Percentiles rank a stretch among this genome's conserved stretches.
phyloP scores from a whole-genome alignment of 2,113 vertebrate species.

The Nothobranchius furzeri region DNA sequence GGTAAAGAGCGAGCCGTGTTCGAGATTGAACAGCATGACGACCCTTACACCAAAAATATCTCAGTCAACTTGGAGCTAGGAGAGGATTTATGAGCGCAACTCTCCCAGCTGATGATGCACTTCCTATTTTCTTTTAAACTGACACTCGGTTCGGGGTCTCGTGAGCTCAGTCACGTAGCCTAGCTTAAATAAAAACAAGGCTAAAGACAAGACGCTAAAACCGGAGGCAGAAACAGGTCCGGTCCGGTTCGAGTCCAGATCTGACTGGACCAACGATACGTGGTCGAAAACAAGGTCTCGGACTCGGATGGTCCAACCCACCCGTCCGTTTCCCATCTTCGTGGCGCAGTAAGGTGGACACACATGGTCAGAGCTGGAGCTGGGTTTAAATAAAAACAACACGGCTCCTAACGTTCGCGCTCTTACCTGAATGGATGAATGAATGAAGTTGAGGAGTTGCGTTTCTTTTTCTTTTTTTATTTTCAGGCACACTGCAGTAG shows the following conservation, averaged over 20 bases:
- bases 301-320: conserved; percentile 34
- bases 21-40: conserved; percentile 17
- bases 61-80: conserved; percentile 42
- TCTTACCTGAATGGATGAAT: conserved; percentile 74
- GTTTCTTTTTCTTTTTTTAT: background rate
- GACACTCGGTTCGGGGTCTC: conserved; percentile 17
- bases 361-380: conserved; percentile 66
- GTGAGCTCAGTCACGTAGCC: conserved; percentile 1
- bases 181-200: conserved; percentile 1
- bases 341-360: conserved; percentile 76
- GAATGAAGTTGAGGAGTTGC: conserved; percentile 66
- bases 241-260: background rate
- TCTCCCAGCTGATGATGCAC: conserved; percentile 34
- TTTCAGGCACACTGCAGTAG: conserved; percentile 57
- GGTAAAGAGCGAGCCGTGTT: background rate
- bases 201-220: conserved; percentile 1
- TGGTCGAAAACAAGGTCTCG: conserved; percentile 50
- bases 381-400: conserved; percentile 12
- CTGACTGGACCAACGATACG: conserved; percentile 14
- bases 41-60: conserved; percentile 37
- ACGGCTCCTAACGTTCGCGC: background rate
- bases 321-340: conserved; percentile 56
- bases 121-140: conserved; percentile 56
- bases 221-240: background rate
- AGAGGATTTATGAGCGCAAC: conserved; percentile 21